Percentiles rank a stretch among this genome's conserved stretches.
These are phyloP conservation scores for Lingula anatina DNA, from an alignment of 2,888 invertebrate species.

Conservation along the genomic window DNA sequence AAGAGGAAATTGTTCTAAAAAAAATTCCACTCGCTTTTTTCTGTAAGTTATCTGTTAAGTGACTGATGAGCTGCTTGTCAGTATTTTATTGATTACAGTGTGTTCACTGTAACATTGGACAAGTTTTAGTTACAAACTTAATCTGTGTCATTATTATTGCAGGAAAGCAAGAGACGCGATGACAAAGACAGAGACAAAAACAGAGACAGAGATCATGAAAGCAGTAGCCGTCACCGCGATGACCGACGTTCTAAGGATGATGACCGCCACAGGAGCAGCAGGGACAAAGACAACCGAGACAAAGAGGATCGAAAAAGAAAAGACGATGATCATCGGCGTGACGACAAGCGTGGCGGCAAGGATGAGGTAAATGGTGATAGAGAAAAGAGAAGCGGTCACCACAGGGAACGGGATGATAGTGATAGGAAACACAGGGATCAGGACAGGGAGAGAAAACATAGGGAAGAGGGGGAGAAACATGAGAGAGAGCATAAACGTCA, in stretches of 20 bases:
- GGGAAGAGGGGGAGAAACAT: neutral
- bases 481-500: neutral
- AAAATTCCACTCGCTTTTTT: no score
- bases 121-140: no score
- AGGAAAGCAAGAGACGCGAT: slow-evolving; percentile 7
- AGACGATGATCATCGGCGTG: slow-evolving; percentile 11
- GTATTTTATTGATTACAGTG: no score
- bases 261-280: slow-evolving; percentile 9
- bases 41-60: no score
- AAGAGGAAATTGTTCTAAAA: no score
- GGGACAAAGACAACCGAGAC: slow-evolving; percentile 6
- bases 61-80: no score
- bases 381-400: neutral
- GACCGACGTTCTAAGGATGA: slow-evolving; percentile 10
- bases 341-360: neutral
- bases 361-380: slow-evolving; percentile 1
- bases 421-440: slow-evolving; percentile 8
- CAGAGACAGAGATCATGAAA: slow-evolving; percentile 11
- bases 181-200: slow-evolving; percentile 6
- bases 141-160: no score
- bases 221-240: slow-evolving; percentile 8
- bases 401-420: slow-evolving; percentile 1
- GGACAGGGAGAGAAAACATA: slow-evolving; percentile 13
- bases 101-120: no score
- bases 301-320: slow-evolving; percentile 15